phyloP scores from a whole-genome alignment of 2,797 vertebrate species.

The Bufotes viridis region DNA sequence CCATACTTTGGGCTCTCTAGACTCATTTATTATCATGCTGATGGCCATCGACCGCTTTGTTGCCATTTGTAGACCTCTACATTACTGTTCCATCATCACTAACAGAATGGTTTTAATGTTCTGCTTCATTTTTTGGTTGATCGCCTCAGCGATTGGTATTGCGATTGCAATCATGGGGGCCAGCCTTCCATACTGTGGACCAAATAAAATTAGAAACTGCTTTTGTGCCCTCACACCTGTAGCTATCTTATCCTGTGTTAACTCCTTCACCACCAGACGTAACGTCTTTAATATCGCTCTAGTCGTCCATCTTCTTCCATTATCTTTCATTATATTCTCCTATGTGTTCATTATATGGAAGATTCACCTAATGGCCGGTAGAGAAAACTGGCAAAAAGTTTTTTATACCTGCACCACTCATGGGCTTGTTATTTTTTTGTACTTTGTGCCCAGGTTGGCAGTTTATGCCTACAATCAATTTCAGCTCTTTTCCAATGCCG shows the following conservation, averaged over 20 bases:
- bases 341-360: conserved; percentile 36
- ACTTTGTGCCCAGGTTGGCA: conserved; percentile 29
- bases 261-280: not conserved
- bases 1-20: conserved; percentile 38
- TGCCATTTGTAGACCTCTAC: conserved; percentile 41
- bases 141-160: not conserved
- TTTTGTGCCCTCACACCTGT: conserved; percentile 30
- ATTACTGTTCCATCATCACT: conserved; percentile 32
- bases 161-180: not conserved
- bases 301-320: conserved; percentile 9
- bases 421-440: conserved; percentile 36
- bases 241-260: not conserved
- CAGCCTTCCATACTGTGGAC: conserved; percentile 7
- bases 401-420: conserved; percentile 47
- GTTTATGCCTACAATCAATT: conserved; percentile 8
- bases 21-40: conserved; percentile 52
- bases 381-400: not conserved
- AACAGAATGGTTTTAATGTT: not conserved
- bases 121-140: not conserved
- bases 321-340: conserved; percentile 46
- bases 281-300: conserved; percentile 5
- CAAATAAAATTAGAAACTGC: conserved; percentile 26
- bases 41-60: conserved; percentile 51
- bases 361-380: not conserved
- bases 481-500: conserved; percentile 9